Evolutionary conservation across 2,888 invertebrate species (phyloP).

Genomic region (Deilephila elpenor): DNA sequence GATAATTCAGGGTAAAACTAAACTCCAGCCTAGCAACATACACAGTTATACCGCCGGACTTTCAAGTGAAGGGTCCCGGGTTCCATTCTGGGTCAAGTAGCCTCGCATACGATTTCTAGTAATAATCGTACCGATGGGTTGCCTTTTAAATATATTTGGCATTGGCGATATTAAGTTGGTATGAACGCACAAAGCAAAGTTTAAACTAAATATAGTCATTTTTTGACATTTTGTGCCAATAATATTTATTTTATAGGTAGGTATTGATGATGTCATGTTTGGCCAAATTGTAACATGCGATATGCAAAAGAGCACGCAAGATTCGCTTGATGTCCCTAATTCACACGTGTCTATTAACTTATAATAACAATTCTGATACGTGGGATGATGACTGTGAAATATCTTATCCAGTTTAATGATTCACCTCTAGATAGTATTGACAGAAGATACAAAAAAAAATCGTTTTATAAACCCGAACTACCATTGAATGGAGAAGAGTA

Average conservation of each 20-base stretch:
- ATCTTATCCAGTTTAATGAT: too few relatives aligned
- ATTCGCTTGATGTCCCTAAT: not conserved
- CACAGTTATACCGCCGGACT: conserved; percentile 33
- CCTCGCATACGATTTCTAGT: conserved; percentile 22
- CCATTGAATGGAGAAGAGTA: too few relatives aligned
- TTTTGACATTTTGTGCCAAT: not conserved
- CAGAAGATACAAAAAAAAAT: too few relatives aligned
- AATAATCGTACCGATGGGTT: conserved; percentile 6
- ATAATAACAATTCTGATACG: not conserved
- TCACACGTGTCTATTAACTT: not conserved
- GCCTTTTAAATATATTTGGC: conserved; percentile 9
- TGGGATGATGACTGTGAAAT: too few relatives aligned
- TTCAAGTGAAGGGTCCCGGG: conserved; percentile 26
- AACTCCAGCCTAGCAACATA: conserved; percentile 30
- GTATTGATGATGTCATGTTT: not conserved
- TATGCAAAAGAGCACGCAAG: not conserved
- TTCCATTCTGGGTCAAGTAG: conserved; percentile 26
- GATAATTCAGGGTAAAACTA: not conserved
- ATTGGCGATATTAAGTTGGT: not conserved
- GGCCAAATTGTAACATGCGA: not conserved
- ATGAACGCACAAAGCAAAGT: not conserved
- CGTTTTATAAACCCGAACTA: too few relatives aligned
- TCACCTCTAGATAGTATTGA: too few relatives aligned
- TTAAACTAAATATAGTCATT: not conserved
- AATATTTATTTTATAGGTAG: not conserved